phyloP scores from a whole-genome alignment of 2,113 vertebrate genomes.

The Odobenus rosmarus region DNA sequence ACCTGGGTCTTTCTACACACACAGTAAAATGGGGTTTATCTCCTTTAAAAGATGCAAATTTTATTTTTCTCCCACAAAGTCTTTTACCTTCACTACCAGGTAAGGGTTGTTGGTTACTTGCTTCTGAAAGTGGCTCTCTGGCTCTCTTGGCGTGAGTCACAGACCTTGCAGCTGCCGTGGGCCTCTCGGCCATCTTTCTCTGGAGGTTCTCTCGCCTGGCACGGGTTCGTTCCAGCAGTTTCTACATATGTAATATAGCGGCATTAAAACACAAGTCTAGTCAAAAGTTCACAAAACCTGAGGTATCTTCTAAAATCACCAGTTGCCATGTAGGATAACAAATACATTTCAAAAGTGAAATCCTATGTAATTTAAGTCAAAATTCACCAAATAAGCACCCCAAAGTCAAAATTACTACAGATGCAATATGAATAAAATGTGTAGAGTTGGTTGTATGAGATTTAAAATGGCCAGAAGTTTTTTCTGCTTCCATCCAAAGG shows the following conservation, averaged over 20 bases:
- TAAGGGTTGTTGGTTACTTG: constrained; percentile 86
- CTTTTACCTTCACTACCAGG: constrained; percentile 87
- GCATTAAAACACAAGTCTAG: not conserved
- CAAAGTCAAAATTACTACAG: constrained; percentile 13
- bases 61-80: not conserved
- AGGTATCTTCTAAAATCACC: constrained; percentile 29
- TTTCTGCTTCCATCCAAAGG: constrained; percentile 34
- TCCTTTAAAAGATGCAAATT: not conserved
- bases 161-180: constrained; percentile 83
- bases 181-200: constrained; percentile 95
- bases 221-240: constrained; percentile 96
- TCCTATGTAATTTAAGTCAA: not conserved
- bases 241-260: constrained; percentile 84
- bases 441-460: not conserved
- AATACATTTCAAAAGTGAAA: constrained; percentile 49
- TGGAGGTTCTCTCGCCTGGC: constrained; percentile 97
- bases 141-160: constrained; percentile 86
- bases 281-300: not conserved
- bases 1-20: not conserved
- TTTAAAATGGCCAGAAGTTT: not conserved
- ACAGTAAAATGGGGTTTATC: not conserved
- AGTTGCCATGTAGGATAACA: not conserved
- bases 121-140: constrained; percentile 92
- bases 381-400: not conserved
- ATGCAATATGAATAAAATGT: not conserved